Base-by-base conservation (phyloP, 2,888 invertebrate genomes). In the Pelosia muscerda region DNA sequence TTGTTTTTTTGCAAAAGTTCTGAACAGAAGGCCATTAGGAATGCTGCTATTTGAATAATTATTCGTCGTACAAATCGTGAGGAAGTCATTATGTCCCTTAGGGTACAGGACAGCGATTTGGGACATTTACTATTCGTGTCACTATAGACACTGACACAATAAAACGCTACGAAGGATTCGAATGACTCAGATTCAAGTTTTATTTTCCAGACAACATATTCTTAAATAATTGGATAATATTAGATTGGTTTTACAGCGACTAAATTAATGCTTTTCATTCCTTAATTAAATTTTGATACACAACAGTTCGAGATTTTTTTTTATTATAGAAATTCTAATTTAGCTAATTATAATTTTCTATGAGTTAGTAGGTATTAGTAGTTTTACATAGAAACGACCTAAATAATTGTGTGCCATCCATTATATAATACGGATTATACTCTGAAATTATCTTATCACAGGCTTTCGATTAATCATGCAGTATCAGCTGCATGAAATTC, bases 71-170 rank as follows among this genome's bases (percentile, higher is more conserved):
- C 68, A 67, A 72, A 71, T 74, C 56, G 61, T 62, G 63, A 75
- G 73, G 68, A 70, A 73, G 75, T 74, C 64, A 71, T 77, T 74
- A 76, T 64, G 70, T 70, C 65, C 68, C 68, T 42, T 55, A 60
- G 69, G 71, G 66, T 68, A 68, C 69, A 76, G 60, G 58, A 62
- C 59, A 69, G 38, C 70, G 61, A 68, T 69, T 76, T 71, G 68
- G 63, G 67, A 73, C 68, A 68, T 62, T 71, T 74, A 28, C 28
- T 72, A 55, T 78, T 73, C 74, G 68, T 72, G 70, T 72, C 71
- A 76, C 68, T 81, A 84, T 83, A 83, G 81, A 79, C 79, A 77
- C 75, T 77, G 71, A 71, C 77, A 85, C 82, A 84, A 85, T 78
- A 62, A 77, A 66, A 73, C 69, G 78, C 75, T 77, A 77, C 74